Evolutionary conservation across 2,888 invertebrate genomes (phyloP).

Genomic region (Orchesella flavescens): DNA sequence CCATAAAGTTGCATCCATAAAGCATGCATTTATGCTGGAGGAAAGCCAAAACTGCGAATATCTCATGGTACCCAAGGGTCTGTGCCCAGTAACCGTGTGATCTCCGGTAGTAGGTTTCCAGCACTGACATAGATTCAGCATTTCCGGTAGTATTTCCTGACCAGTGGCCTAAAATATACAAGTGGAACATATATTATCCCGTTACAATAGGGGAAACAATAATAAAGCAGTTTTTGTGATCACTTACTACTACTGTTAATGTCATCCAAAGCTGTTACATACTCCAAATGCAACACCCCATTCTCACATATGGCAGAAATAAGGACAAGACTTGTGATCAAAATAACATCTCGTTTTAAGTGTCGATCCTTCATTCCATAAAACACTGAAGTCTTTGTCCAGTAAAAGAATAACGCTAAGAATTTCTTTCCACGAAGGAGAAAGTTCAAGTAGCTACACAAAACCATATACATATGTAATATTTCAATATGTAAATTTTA

Average conservation of each 20-base stretch:
- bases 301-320: slow-evolving; percentile 13
- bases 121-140: not conserved
- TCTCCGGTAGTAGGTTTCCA: slow-evolving; percentile 57
- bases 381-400: not conserved
- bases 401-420: not conserved
- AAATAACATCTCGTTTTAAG: not conserved
- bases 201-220: not conserved
- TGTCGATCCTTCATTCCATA: too few relatives aligned
- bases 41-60: slow-evolving; percentile 53
- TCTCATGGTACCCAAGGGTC: slow-evolving; percentile 48
- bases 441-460: slow-evolving; percentile 23
- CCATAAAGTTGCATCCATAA: slow-evolving; percentile 60
- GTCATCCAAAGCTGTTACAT: slow-evolving; percentile 4
- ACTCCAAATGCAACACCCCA: slow-evolving; percentile 29
- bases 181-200: too few relatives aligned
- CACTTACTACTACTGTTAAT: too few relatives aligned
- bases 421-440: slow-evolving; percentile 5
- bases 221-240: too few relatives aligned
- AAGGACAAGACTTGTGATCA: not conserved
- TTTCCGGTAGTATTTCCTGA: not conserved
- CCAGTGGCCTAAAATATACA: not conserved
- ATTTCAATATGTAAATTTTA: too few relatives aligned
- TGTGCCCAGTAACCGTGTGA: slow-evolving; percentile 43
- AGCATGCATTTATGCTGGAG: slow-evolving; percentile 60
- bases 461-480: not conserved